A percentile compares a stretch with the other conserved stretches of the same genome.
Conservation (phyloP, 2,797 vertebrate genomes). For the Choloepus didactylus region DNA sequence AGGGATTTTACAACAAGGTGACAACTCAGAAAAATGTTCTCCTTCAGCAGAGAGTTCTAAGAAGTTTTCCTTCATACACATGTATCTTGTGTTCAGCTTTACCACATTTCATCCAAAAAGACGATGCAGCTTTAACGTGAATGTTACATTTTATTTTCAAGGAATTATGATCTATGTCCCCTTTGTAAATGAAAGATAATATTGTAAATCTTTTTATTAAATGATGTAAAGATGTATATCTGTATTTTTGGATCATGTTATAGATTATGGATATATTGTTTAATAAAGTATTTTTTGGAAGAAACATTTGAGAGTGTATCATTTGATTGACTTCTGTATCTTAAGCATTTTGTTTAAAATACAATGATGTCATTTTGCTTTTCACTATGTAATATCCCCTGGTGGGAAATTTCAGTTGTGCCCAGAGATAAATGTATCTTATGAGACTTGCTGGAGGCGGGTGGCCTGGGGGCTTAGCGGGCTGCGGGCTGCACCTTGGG, state of each 20-base stretch:
- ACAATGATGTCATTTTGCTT: accelerated
- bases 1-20: slow-evolving; percentile 2
- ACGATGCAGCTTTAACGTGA: slow-evolving; percentile 65
- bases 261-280: slow-evolving; percentile 87
- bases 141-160: slow-evolving; percentile 80
- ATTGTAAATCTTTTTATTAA: slow-evolving; percentile 87
- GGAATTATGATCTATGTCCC: slow-evolving; percentile 76
- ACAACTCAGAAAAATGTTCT: slow-evolving; percentile 21
- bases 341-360: neutral
- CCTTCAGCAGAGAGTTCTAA: neutral
- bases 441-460: neutral
- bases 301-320: slow-evolving; percentile 23
- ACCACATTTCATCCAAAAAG: slow-evolving; percentile 72
- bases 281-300: slow-evolving; percentile 90
- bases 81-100: slow-evolving; percentile 55
- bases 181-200: slow-evolving; percentile 86
- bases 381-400: accelerated
- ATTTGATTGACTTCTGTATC: neutral
- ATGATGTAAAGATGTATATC: slow-evolving; percentile 87
- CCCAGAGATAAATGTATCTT: neutral
- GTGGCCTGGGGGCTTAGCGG: neutral
- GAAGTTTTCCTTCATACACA: neutral
- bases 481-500: too few species aligned
- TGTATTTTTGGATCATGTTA: slow-evolving; percentile 90
- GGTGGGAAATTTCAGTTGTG: neutral